A percentile compares a stretch with the other conserved stretches of the same genome.
Evolutionary conservation across 2,113 vertebrate genomes (phyloP).

Genomic region (Periophthalmus modestus): DNA sequence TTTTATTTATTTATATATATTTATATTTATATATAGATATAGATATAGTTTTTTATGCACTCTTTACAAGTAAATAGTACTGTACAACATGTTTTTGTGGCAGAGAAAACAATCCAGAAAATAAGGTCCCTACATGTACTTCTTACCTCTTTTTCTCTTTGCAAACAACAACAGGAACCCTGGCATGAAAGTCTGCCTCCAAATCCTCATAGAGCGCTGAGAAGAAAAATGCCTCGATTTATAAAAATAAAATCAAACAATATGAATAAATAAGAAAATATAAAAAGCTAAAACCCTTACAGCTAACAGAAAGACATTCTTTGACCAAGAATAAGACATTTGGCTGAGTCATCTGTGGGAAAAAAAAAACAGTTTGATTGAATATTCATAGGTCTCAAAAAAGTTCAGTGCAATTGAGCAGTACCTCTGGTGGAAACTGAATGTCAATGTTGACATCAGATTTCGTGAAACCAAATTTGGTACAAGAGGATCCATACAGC

Average conservation of each 20-base stretch:
- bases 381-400: slow-evolving; percentile 46
- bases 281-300: slow-evolving; percentile 79
- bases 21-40: no score
- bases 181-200: slow-evolving; percentile 92
- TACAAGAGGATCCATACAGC: slow-evolving; percentile 93
- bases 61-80: not conserved
- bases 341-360: slow-evolving; percentile 94
- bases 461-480: slow-evolving; percentile 90
- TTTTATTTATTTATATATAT: no score
- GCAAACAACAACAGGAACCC: slow-evolving; percentile 91
- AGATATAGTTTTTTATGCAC: not conserved
- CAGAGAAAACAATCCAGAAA: not conserved
- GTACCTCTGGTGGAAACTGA: slow-evolving; percentile 88
- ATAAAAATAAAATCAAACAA: not conserved
- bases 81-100: not conserved
- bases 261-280: not conserved
- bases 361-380: slow-evolving; percentile 66
- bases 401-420: slow-evolving; percentile 1
- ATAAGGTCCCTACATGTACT: not conserved
- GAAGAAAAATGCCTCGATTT: slow-evolving; percentile 34
- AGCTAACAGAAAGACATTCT: slow-evolving; percentile 85
- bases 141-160: slow-evolving; percentile 88
- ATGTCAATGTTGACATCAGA: slow-evolving; percentile 94
- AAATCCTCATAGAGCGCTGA: slow-evolving; percentile 85
- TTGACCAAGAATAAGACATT: slow-evolving; percentile 91